phyloP scores from a whole-genome alignment of 2,113 vertebrate genomes.

The Pica pica region DNA sequence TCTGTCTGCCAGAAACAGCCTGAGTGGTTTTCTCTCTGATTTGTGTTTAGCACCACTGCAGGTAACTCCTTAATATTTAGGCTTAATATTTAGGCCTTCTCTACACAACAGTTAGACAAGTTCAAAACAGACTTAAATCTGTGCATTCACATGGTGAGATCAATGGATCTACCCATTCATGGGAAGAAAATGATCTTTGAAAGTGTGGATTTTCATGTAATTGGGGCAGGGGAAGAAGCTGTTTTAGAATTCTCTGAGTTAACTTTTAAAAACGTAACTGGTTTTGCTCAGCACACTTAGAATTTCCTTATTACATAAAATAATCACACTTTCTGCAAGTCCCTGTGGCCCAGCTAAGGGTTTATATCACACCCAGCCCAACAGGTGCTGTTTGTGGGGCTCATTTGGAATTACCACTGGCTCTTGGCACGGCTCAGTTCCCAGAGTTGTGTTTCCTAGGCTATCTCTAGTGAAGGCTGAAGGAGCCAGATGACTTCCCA shows the following conservation, averaged over 20 bases:
- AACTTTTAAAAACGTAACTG: neutral
- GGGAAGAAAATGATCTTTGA: neutral
- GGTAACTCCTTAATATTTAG: neutral
- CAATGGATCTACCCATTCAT: neutral
- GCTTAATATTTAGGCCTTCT: neutral
- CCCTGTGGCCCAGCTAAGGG: neutral
- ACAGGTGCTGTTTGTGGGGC: constrained; percentile 26
- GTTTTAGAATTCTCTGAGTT: neutral
- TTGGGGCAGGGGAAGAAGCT: neutral
- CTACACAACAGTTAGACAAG: neutral
- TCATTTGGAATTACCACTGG: neutral
- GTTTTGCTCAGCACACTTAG: neutral
- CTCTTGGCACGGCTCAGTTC: constrained; percentile 7
- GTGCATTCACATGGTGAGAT: neutral
- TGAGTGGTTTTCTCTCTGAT: neutral
- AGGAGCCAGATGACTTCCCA: constrained; percentile 30
- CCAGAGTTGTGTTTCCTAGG: neutral
- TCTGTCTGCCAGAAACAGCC: neutral
- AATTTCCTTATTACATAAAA: constrained; percentile 20
- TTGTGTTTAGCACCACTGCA: neutral
- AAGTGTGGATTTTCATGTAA: neutral
- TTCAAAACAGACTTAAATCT: neutral
- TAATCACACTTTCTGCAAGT: neutral
- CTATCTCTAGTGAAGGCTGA: neutral
- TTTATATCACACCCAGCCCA: neutral